Base-by-base conservation (phyloP, 2,888 invertebrate species). In the Aquatica leii region DNA sequence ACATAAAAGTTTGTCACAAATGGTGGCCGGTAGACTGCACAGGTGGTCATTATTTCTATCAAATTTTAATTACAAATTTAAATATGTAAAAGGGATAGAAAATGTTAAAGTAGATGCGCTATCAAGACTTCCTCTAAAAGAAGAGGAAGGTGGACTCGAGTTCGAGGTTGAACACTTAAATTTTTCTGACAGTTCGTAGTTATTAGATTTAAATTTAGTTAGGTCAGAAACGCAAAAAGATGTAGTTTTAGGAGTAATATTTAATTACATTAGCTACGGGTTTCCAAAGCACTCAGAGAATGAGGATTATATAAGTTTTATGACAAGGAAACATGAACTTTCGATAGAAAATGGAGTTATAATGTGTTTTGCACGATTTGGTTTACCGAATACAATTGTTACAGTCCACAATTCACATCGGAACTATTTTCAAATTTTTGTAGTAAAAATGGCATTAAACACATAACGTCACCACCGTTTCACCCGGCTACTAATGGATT, bases 301-400 rank as follows among this genome's bases (percentile, higher is more conserved):
- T 24, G 24, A 24, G 6, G 2, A 4, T 4, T 6, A 4, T 24
- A 24, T 4, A 24, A 2, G 24, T 24, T 24, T 24, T 24, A 4
- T 24, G 6, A 24, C 2, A 4, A 6, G 24, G 24, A 24, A 24
- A 24, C 2, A 6, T 24, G 6, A 24, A 24, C 24, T 24, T 24
- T 24, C 24, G 6, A 24, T 24, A 4, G 24, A 24, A 24, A 6
- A 6, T 4, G 24, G 24, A 24, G 24, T 24, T 4, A 6, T 24
- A 2, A 24, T 24, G 24, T 58, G 56, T 41, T 69, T 69, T 46
- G 52, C 64, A 31, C 51, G 59, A 17, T 67, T 65, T 43, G 66
- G 68, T 0, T 49, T 68, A 40, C 66, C 69, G 5, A 46, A 59
- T 24, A 54, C 52, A 5, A 53, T 69, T 12, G 60, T 69, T 8